Evolutionary conservation across 2,113 vertebrate species (phyloP), one percentile per base, ranked within the genome.

Genomic region (Chlamydotis undulata): DNA sequence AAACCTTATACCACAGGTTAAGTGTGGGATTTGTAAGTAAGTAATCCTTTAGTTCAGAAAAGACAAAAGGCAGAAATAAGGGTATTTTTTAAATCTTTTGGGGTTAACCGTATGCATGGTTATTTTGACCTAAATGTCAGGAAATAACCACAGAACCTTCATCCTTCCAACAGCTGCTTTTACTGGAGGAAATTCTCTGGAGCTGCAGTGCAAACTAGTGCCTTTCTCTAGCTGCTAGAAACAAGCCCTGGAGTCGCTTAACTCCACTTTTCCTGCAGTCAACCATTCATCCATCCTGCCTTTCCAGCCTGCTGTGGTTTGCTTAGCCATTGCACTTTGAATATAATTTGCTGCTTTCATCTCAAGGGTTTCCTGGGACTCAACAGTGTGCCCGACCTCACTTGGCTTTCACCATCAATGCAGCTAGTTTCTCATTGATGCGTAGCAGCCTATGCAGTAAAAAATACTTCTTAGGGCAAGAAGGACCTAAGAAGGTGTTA

Each of bases 161-260:
- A 29, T 69, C n/a, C 12, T 92, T 93, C 89, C 77, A 91, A 65
- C 57, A 61, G 4, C 53, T 91, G 59, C 50, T 89, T 93, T 95
- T 89, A 43, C 52, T 91, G 84, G 59, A 85, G 49, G 61, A 91
- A 82, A 80, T 89, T 83, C 50, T 49, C 59, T 75, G 35, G n/a
- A 87, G 31, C 69, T 89, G 23, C 25, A 68, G 37, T 29, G 69
- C 86, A 76, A 78, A 83, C 19, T 61, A 76, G 60, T 37, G 65
- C 33, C 23, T 84, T 92, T 92, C 64, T 86, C 19, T 35, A 43
- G 65, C 12, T 93, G 59, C 71, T 93, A 45, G 49, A 97, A 47
- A n/a, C 61, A 80, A 96, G 56, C 39, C 69, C 77, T 87, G 50
- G 70, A 92, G 69, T 71, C 12, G 1, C 57, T 83, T 61, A 86